Evolutionary conservation across 2,888 invertebrate species (phyloP).

Genomic region (Himalopsyche tibetana): DNA sequence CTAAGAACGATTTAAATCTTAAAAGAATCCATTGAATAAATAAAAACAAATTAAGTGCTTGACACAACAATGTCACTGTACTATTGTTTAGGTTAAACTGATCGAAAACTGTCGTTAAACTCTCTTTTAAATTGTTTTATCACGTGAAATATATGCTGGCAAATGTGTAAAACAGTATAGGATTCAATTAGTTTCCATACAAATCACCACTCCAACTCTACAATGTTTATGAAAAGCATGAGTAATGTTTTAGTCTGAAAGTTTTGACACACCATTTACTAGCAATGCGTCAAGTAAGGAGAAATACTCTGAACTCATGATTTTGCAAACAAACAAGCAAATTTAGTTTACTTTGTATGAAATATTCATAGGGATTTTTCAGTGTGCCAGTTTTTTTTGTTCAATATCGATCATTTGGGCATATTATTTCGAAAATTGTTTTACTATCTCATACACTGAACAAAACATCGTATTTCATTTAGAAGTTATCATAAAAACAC

Average conservation of each 20-base stretch:
- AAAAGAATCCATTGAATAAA: too few species aligned
- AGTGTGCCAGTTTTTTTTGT: background rate
- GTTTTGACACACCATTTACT: slow-evolving; percentile 38
- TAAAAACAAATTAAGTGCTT: too few species aligned
- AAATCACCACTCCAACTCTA: background rate
- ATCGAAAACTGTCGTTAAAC: background rate
- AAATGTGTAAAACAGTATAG: background rate
- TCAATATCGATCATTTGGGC: background rate
- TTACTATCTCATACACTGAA: too few species aligned
- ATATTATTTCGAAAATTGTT: too few species aligned
- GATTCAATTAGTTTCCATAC: slow-evolving; percentile 38
- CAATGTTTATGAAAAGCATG: slow-evolving; percentile 27
- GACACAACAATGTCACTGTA: too few species aligned
- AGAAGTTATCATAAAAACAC: too few species aligned
- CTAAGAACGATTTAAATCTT: too few species aligned
- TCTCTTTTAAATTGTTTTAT: background rate
- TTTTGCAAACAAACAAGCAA: background rate
- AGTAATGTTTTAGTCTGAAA: slow-evolving; percentile 8
- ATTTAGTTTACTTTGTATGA: background rate
- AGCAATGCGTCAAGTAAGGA: slow-evolving; percentile 17
- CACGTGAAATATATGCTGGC: background rate
- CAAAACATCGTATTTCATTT: too few species aligned
- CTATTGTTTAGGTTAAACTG: background rate
- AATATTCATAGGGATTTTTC: background rate
- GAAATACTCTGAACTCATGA: slow-evolving; percentile 31